These are phyloP conservation scores for Gambusia holbrooki DNA, from an alignment of 2,113 vertebrate species.

Conservation along the genomic window DNA sequence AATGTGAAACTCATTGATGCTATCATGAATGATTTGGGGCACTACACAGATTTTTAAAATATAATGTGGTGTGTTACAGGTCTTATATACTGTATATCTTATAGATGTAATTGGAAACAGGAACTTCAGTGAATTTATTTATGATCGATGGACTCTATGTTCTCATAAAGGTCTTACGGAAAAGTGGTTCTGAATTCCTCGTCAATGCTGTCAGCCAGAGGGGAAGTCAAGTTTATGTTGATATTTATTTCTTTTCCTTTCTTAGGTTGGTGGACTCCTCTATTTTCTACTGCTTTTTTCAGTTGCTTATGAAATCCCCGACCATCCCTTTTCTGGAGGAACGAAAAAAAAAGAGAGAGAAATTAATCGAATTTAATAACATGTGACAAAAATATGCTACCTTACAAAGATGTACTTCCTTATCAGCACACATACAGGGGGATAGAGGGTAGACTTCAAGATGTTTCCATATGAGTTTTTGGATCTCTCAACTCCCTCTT, in stretches of 20 bases:
- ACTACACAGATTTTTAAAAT: background rate
- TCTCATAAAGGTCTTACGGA: slow-evolving; percentile 37
- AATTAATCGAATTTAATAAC: too few relatives aligned
- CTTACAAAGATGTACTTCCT: background rate
- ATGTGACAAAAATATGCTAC: too few relatives aligned
- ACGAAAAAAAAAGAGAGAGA: too few relatives aligned
- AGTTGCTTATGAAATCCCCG: background rate
- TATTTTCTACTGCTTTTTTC: background rate
- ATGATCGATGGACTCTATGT: fast-evolving
- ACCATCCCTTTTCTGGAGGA: background rate
- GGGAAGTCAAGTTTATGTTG: slow-evolving; percentile 21
- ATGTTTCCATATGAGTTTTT: background rate
- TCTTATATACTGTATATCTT: too few relatives aligned
- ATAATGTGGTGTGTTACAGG: background rate
- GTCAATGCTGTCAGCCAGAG: slow-evolving; percentile 25
- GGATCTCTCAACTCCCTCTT: slow-evolving; percentile 19
- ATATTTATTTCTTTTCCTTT: background rate
- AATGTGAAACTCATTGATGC: background rate
- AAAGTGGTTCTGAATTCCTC: slow-evolving; percentile 40
- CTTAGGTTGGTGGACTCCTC: background rate
- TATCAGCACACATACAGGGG: slow-evolving; percentile 4
- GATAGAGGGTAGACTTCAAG: background rate
- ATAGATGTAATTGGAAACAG: too few relatives aligned
- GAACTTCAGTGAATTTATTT: too few relatives aligned
- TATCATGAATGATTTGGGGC: too few relatives aligned